phyloP scores from a whole-genome alignment of 2,113 vertebrate species.

The Trematomus loennbergii region DNA sequence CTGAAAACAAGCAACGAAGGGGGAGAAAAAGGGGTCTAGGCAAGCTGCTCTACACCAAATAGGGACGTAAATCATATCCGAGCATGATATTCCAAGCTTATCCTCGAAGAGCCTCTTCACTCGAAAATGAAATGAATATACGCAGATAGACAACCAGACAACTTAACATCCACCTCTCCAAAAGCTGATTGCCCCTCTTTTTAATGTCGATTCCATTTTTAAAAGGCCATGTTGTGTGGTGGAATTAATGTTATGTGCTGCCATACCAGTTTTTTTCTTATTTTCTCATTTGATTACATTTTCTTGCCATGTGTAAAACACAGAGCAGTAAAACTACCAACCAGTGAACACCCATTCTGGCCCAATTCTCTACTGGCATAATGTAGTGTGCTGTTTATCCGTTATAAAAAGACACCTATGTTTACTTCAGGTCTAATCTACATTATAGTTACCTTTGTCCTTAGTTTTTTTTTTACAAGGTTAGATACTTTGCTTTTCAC shows the following conservation, averaged over 20 bases:
- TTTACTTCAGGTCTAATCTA: too few species aligned
- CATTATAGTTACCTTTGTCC: too few species aligned
- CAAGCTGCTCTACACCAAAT: slow-evolving; percentile 63
- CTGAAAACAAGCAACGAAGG: slow-evolving; percentile 49
- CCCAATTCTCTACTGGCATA: slow-evolving; percentile 3
- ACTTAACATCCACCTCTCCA: slow-evolving; percentile 71
- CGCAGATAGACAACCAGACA: slow-evolving; percentile 71
- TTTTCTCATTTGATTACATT: slow-evolving; percentile 58
- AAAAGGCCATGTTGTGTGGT: slow-evolving; percentile 79
- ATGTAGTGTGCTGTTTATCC: too few species aligned
- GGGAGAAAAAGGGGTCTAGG: slow-evolving; percentile 30
- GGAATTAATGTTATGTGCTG: slow-evolving; percentile 78
- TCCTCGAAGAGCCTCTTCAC: slow-evolving; percentile 66
- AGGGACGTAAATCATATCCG: slow-evolving; percentile 75
- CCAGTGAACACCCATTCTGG: not conserved
- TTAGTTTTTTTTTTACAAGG: too few species aligned
- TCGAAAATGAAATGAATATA: slow-evolving; percentile 76
- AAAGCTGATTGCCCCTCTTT: slow-evolving; percentile 77
- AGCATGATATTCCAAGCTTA: slow-evolving; percentile 63
- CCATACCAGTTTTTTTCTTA: slow-evolving; percentile 51
- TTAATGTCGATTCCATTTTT: slow-evolving; percentile 84
- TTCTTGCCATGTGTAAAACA: slow-evolving; percentile 29
- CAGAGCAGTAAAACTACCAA: slow-evolving; percentile 37
- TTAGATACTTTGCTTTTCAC: too few species aligned
- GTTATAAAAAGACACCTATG: too few species aligned